A percentile compares a stretch with the other conserved stretches of the same genome.
Conservation (phyloP, 1,140 invertebrate genomes). For the Pygmarrhopalites habei region DNA sequence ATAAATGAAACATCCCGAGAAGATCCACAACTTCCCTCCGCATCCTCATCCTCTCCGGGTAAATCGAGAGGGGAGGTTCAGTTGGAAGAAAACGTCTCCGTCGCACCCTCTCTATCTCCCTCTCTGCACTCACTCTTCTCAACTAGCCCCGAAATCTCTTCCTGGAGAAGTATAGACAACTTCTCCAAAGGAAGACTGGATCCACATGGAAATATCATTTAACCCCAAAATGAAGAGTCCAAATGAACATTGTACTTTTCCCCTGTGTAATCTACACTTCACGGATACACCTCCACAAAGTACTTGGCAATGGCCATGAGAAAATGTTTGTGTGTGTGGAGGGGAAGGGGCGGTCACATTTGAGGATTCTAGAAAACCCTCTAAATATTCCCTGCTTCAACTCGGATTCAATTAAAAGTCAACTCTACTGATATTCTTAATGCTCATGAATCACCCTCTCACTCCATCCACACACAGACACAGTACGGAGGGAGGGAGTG, state of each 20-base stretch:
- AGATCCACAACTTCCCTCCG: too few species aligned
- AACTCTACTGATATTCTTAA: slow-evolving; percentile 19
- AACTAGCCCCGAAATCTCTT: too few species aligned
- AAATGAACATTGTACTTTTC: too few species aligned
- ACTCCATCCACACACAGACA: slow-evolving; percentile 1
- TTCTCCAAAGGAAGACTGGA: too few species aligned
- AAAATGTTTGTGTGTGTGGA: too few species aligned
- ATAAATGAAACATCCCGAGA: background rate
- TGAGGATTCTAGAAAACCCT: background rate
- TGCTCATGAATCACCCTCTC: slow-evolving; percentile 30
- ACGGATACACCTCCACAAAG: too few species aligned
- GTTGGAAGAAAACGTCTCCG: background rate
- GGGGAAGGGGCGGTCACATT: background rate
- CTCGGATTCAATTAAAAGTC: slow-evolving; percentile 26
- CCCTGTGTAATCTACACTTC: too few species aligned
- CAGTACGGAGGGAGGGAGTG: background rate
- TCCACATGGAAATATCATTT: too few species aligned
- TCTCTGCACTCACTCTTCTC: slow-evolving; percentile 14
- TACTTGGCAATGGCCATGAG: too few species aligned
- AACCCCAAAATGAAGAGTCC: too few species aligned
- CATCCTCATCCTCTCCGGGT: background rate
- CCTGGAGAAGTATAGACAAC: too few species aligned
- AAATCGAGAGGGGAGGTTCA: background rate
- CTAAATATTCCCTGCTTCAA: slow-evolving; percentile 6
- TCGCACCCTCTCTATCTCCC: slow-evolving; percentile 30